These are phyloP conservation scores for Emydoidea blandingii DNA, from an alignment of 2,797 vertebrate species.

Conservation along the genomic window DNA sequence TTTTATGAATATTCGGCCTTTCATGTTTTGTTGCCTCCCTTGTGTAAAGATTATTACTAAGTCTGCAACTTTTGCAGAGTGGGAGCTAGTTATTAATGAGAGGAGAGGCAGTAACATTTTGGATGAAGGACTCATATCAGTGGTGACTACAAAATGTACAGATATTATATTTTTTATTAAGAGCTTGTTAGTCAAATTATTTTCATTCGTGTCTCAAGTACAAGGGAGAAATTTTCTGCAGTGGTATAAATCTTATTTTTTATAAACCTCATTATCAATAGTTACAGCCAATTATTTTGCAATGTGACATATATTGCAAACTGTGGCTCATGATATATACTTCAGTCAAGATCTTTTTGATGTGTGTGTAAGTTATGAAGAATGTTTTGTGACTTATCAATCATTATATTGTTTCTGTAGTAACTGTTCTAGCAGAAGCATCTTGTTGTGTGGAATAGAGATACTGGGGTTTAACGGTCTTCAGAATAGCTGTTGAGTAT, in stretches of 20 bases:
- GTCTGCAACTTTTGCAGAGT: conserved; percentile 37
- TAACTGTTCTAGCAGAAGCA: neutral
- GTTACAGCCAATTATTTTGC: conserved; percentile 27
- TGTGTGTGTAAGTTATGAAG: neutral
- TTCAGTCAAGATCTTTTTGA: conserved; percentile 9
- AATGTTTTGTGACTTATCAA: neutral
- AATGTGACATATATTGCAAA: neutral
- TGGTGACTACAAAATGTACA: conserved; percentile 38
- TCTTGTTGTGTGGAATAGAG: neutral
- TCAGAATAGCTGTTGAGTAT: neutral
- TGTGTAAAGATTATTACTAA: conserved; percentile 22
- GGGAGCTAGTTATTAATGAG: conserved; percentile 63
- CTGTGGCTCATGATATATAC: neutral
- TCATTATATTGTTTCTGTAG: neutral
- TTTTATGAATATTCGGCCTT: conserved; percentile 43
- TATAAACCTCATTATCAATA: neutral
- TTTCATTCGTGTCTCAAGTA: neutral
- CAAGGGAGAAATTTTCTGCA: neutral
- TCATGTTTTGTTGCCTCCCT: conserved; percentile 44
- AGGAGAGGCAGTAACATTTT: conserved; percentile 31
- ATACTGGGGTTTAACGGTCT: neutral
- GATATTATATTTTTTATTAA: conserved; percentile 55
- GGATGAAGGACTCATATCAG: conserved; percentile 10
- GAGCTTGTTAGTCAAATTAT: conserved; percentile 8
- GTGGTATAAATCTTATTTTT: neutral